Percentiles rank a stretch among this genome's conserved stretches.
These are phyloP conservation scores for Bungarus multicinctus DNA, from an alignment of 2,113 vertebrate genomes.

Conservation along the genomic window DNA sequence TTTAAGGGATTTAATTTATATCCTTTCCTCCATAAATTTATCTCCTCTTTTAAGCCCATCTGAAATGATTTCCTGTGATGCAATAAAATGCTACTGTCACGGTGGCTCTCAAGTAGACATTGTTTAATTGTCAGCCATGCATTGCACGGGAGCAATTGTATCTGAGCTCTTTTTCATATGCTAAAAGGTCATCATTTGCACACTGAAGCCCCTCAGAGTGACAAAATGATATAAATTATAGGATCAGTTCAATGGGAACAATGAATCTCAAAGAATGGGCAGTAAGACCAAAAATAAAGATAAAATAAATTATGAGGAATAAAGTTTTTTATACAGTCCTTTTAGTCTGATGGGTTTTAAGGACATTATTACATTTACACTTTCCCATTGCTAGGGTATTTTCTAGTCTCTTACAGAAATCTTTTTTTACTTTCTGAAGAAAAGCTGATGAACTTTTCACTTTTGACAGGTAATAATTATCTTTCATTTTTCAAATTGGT, in stretches of 20 bases:
- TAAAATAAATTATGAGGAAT: background rate
- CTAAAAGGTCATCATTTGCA: background rate
- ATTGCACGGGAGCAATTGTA: background rate
- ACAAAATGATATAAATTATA: background rate
- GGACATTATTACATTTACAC: background rate
- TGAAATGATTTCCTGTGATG: background rate
- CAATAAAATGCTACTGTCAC: background rate
- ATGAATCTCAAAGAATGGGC: background rate
- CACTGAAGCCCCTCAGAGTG: background rate
- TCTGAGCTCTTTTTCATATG: background rate
- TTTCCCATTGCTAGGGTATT: background rate
- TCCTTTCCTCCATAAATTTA: background rate
- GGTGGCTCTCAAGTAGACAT: background rate
- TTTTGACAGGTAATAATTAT: background rate
- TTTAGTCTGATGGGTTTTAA: background rate
- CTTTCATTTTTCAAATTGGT: background rate
- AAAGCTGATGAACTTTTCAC: background rate
- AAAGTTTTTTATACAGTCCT: background rate
- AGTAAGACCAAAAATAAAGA: background rate
- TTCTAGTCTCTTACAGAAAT: background rate
- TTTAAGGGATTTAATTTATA: background rate
- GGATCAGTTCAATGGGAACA: background rate
- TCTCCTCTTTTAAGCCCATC: background rate
- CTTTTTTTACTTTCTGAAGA: background rate
- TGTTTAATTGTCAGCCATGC: background rate